phyloP scores from a whole-genome alignment of 2,113 vertebrate genomes.

The Urocolius indicus region DNA sequence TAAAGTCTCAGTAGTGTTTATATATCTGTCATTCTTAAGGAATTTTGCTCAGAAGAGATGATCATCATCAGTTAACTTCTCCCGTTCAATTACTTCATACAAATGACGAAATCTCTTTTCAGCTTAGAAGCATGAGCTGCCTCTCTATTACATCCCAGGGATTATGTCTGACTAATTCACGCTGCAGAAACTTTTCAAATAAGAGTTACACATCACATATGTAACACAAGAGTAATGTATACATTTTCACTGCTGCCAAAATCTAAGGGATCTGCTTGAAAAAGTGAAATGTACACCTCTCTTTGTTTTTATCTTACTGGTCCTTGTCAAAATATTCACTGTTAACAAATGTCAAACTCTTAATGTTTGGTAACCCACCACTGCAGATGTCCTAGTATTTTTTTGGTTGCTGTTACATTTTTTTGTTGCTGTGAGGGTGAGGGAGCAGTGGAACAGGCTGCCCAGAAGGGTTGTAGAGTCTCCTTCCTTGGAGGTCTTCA shows the following conservation, averaged over 20 bases:
- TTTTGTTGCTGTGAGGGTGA: too few relatives aligned
- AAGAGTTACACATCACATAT: neutral
- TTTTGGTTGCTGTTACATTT: neutral
- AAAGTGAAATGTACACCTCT: neutral
- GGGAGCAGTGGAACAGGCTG: too few relatives aligned
- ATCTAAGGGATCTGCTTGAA: neutral
- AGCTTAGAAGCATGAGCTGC: neutral
- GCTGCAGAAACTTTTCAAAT: neutral
- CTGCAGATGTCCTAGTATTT: neutral
- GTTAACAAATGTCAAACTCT: neutral
- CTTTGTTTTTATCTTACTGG: neutral
- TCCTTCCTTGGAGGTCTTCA: too few relatives aligned
- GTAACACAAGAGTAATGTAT: neutral
- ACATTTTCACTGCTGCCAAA: slow-evolving; percentile 4
- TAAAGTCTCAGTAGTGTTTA: neutral
- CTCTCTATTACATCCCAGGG: neutral
- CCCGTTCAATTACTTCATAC: neutral
- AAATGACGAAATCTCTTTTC: neutral
- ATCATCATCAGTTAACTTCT: neutral
- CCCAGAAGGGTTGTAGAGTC: too few relatives aligned
- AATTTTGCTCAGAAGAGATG: neutral
- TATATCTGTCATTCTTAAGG: neutral
- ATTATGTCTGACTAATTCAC: neutral
- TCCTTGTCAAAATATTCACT: neutral
- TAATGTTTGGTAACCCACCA: neutral